These are phyloP conservation scores for Gobio gobio DNA, from an alignment of 2,113 vertebrate species.

Conservation along the genomic window DNA sequence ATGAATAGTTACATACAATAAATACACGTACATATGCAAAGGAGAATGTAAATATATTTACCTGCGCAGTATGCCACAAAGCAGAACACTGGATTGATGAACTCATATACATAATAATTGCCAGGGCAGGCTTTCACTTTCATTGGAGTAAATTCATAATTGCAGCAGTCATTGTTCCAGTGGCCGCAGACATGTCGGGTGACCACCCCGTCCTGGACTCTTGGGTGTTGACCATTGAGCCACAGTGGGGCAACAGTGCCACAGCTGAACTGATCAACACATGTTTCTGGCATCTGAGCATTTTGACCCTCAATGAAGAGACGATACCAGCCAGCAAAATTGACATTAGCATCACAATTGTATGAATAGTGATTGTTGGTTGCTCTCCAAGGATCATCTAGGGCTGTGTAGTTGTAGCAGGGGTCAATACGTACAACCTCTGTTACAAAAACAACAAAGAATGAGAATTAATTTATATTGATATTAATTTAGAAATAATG, in stretches of 20 bases:
- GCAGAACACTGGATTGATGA: slow-evolving; percentile 8
- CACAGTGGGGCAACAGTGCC: slow-evolving; percentile 24
- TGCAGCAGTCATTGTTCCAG: slow-evolving; percentile 33
- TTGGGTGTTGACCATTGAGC: slow-evolving; percentile 38
- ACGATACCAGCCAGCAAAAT: slow-evolving; percentile 44
- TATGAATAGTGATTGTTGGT: background rate
- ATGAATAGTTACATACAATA: background rate
- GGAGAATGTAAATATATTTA: background rate
- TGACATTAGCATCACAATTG: slow-evolving; percentile 17
- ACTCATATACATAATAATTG: slow-evolving; percentile 35
- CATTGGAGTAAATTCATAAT: slow-evolving; percentile 17
- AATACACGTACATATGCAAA: background rate
- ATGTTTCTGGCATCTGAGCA: slow-evolving; percentile 37
- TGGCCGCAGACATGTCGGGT: slow-evolving; percentile 27
- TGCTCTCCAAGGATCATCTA: slow-evolving; percentile 39
- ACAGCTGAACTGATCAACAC: background rate
- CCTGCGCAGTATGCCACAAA: background rate
- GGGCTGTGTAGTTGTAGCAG: slow-evolving; percentile 6
- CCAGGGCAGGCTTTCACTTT: slow-evolving; percentile 37
- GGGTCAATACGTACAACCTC: background rate
- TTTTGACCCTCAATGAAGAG: slow-evolving; percentile 1
- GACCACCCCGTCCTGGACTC: slow-evolving; percentile 2
- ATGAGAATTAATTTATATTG: too few relatives aligned
- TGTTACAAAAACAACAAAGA: background rate
- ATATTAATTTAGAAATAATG: too few relatives aligned